These are phyloP conservation scores for Chiloscyllium punctatum DNA, from an alignment of 2,797 vertebrate species.

Conservation along the genomic window DNA sequence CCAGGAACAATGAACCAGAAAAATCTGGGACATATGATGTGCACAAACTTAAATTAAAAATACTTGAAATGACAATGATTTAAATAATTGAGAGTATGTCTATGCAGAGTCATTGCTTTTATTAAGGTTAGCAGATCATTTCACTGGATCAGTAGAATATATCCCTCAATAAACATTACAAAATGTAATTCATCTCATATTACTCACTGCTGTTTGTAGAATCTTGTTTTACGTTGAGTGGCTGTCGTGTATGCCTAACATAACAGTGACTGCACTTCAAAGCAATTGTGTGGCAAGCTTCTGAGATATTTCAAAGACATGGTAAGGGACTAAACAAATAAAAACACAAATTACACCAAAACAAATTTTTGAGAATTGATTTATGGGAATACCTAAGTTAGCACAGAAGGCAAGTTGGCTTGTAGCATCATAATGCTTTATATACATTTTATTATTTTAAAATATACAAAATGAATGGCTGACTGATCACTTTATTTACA, in stretches of 20 bases:
- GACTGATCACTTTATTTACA: background rate
- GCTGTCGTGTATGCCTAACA: background rate
- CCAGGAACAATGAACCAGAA: background rate
- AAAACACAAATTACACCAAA: background rate
- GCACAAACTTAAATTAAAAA: background rate
- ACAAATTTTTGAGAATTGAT: background rate
- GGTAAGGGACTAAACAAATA: background rate
- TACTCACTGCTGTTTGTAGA: slow-evolving; percentile 13
- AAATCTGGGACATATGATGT: background rate
- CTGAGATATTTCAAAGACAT: background rate
- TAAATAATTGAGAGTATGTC: background rate
- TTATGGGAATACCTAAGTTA: background rate
- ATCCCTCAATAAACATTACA: background rate
- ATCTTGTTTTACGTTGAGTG: background rate
- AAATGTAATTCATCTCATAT: background rate
- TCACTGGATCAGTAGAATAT: background rate
- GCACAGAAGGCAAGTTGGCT: background rate
- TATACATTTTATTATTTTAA: background rate
- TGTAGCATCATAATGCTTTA: background rate
- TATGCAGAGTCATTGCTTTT: background rate
- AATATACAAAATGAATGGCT: background rate
- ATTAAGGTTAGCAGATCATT: background rate
- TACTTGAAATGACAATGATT: background rate
- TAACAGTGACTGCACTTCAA: background rate
- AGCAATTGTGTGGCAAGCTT: background rate